phyloP scores from a whole-genome alignment of 2,888 invertebrate genomes.

The Diloba caeruleocephala region DNA sequence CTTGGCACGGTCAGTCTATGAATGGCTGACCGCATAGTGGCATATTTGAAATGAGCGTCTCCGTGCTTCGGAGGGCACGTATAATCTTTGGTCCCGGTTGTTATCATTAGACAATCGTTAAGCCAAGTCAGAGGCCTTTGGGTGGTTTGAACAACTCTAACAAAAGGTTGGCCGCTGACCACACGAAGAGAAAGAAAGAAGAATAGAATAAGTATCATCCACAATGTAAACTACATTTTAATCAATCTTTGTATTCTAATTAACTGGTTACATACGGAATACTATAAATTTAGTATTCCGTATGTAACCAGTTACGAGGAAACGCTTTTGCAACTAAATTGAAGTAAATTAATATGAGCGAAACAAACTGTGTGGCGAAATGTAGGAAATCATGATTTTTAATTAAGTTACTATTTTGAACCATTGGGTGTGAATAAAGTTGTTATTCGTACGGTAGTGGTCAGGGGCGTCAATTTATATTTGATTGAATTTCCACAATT shows the following conservation, averaged over 20 bases:
- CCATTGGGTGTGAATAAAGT: neutral
- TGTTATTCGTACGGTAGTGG: constrained; percentile 1
- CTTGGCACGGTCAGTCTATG: no score
- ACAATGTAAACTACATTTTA: constrained; percentile 1
- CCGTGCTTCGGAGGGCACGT: no score
- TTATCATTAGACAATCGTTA: no score
- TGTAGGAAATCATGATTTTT: constrained; percentile 14
- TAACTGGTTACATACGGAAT: constrained; percentile 9
- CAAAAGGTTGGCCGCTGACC: no score
- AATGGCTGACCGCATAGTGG: no score
- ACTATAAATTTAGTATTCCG: constrained; percentile 2
- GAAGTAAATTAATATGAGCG: neutral
- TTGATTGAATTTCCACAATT: constrained; percentile 35
- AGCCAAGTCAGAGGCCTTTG: no score
- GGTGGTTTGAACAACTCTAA: no score
- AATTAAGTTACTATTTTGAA: constrained; percentile 19
- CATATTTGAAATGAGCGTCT: no score
- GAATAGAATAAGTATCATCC: neutral
- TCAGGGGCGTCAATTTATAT: constrained; percentile 21
- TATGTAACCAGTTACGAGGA: no score
- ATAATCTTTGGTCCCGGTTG: no score
- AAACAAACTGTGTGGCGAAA: constrained; percentile 9
- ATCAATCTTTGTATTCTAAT: constrained; percentile 5
- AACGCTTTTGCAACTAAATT: constrained; percentile 3
- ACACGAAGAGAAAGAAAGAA: no score